phyloP scores from a whole-genome alignment of 2,888 invertebrate genomes.

The Calephelis perditalis region DNA sequence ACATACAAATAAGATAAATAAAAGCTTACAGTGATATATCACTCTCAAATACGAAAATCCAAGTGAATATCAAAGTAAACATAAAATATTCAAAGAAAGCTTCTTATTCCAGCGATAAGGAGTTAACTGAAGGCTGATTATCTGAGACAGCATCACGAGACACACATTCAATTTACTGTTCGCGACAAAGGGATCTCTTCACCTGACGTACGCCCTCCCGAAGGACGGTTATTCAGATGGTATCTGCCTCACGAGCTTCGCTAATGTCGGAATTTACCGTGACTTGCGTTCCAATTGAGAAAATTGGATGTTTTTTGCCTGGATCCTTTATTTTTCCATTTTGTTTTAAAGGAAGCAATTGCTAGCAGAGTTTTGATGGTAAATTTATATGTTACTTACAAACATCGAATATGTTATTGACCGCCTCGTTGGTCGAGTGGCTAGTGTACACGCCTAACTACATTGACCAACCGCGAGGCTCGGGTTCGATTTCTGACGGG shows the following conservation, averaged over 20 bases:
- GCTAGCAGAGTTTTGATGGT: no score
- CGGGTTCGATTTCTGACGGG: no score
- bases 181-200: slow-evolving; percentile 7
- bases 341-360: no score
- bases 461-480: no score
- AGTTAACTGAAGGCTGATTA: slow-evolving; percentile 10
- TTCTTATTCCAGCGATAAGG: slow-evolving; percentile 7
- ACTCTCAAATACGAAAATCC: background rate
- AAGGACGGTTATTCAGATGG: slow-evolving; percentile 8
- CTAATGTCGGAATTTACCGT: background rate
- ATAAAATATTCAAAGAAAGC: slow-evolving; percentile 9
- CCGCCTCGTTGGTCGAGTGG: no score
- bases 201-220: background rate
- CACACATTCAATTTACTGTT: slow-evolving; percentile 13
- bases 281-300: background rate
- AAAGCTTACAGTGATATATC: no score
- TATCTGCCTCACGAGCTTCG: slow-evolving; percentile 1
- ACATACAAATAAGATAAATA: no score
- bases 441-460: no score
- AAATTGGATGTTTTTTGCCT: background rate
- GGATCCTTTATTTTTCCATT: background rate
- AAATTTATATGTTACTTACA: no score
- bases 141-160: slow-evolving; percentile 9
- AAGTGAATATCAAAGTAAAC: background rate
- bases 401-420: no score